Conservation (phyloP, 2,888 invertebrate genomes). For the Lepidocyrtinus sp. region DNA sequence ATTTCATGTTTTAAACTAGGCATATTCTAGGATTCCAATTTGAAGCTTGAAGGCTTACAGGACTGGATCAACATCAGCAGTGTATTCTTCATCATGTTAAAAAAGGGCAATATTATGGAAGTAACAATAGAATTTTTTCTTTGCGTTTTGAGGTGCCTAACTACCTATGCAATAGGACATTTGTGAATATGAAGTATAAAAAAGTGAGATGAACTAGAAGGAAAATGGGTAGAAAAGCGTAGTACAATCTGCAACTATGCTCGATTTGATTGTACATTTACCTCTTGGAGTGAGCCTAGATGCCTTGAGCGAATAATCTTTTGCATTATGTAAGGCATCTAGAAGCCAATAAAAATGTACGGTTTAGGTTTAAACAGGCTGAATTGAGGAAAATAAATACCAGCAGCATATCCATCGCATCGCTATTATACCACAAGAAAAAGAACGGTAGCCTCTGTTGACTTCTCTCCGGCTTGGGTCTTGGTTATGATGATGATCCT, state of each 20-base stretch:
- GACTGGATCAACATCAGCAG: slow-evolving; percentile 10
- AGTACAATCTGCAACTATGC: slow-evolving; percentile 7
- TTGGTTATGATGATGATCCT: neutral
- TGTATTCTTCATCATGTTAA: neutral
- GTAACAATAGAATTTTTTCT: no score
- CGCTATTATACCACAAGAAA: no score
- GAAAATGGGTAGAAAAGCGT: slow-evolving; percentile 4
- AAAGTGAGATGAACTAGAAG: neutral
- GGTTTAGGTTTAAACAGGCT: neutral
- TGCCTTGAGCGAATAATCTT: neutral
- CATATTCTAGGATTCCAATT: no score
- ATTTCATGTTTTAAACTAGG: slow-evolving; percentile 5
- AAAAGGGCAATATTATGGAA: slow-evolving; percentile 3
- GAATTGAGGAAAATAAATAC: slow-evolving; percentile 13
- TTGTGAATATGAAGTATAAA: neutral
- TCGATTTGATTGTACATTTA: slow-evolving; percentile 7
- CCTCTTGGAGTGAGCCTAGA: no score
- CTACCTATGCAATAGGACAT: neutral
- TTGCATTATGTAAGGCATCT: neutral
- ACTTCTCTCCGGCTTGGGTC: neutral
- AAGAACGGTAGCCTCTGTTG: neutral
- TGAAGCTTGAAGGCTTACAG: no score
- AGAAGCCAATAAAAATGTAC: slow-evolving; percentile 6
- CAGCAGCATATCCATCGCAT: neutral
- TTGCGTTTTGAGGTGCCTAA: neutral